Base-by-base conservation (phyloP, 30 jellyfish, hydroid and myxozoan genomes). In the Phacellophora camtschatica region DNA sequence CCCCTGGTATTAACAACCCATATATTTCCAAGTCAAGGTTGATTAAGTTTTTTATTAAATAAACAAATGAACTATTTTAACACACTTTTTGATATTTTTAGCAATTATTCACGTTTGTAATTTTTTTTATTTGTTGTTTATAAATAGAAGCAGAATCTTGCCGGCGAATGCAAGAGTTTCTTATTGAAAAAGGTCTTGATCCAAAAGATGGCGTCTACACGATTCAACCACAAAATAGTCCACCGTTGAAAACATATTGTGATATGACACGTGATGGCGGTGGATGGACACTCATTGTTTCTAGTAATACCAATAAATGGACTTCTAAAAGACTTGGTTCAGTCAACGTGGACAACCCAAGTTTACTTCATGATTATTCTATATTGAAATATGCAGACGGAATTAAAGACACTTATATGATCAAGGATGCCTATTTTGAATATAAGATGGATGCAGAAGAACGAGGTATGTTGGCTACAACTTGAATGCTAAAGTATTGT, bases 251-350 rank as follows among this genome's bases (percentile, higher is more conserved):
- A 23, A 82, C 70, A 49, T 93, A 86, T 64, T 93, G 99, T 68
- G 99, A 93, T 66, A 93, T 93, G 99, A 79, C 93, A 39, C 71
- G 91, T 18, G 78, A 82, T 58, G 99, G 99, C 19, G 99, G 99
- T 29, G 99, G 99, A 48, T 93, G 99, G 99, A 93, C 97, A 3
- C 71, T 93, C 39, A 67, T 93, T 36, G 96, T 93, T 1, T 27
- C 99, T n/a, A 71, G 95, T 39, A 81, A 74, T 20, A 61, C 94
- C 19, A 87, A 82, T 29, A 51, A 77, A 34, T 93, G 99, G 99
- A 15, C 85, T 22, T 22, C 81, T 2, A 88, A 82, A 7, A 86
- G 50, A 70, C 94, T 93, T 24, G 39, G 77, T 24, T 66, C 36
- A 41, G 24, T 94, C 43, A 93, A 93, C 43, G 62, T 25, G 19